Evolutionary conservation across 2,888 invertebrate species (phyloP).

Genomic region (Podotricha telesiphe): DNA sequence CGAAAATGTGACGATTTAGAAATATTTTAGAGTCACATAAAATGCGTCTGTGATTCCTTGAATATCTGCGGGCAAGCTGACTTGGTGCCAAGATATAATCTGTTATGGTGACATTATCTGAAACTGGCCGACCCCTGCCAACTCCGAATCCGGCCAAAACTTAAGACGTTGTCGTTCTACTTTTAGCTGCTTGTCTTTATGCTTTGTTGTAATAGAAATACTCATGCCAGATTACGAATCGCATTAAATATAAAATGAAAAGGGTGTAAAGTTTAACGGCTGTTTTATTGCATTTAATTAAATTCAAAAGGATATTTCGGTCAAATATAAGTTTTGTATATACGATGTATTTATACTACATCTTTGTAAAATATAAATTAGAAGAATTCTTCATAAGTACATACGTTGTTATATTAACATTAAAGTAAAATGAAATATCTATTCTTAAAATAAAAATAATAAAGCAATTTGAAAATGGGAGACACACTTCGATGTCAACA

Average conservation of each 20-base stretch:
- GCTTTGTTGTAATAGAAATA: conserved; percentile 42
- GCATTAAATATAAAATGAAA: conserved; percentile 28
- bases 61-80: conserved; percentile 59
- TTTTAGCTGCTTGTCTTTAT: conserved; percentile 57
- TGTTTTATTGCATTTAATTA: conserved; percentile 11
- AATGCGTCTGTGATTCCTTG: conserved; percentile 63
- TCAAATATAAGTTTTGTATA: background rate
- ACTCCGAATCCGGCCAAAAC: conserved; percentile 67
- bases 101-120: conserved; percentile 81
- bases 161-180: conserved; percentile 61
- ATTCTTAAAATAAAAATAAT: background rate
- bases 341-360: no score
- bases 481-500: background rate
- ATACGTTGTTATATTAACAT: no score
- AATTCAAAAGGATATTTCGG: background rate
- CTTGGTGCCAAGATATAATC: conserved; percentile 80
- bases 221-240: conserved; percentile 36
- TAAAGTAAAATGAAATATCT: no score
- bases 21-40: conserved; percentile 54
- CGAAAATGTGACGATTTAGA: conserved; percentile 25
- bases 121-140: conserved; percentile 66
- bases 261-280: background rate
- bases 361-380: background rate
- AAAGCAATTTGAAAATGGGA: background rate
- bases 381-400: no score